Percentiles rank a stretch among this genome's conserved stretches.
These are phyloP conservation scores for Erythrolamprus reginae DNA, from an alignment of 2,113 vertebrate species.

Conservation along the genomic window DNA sequence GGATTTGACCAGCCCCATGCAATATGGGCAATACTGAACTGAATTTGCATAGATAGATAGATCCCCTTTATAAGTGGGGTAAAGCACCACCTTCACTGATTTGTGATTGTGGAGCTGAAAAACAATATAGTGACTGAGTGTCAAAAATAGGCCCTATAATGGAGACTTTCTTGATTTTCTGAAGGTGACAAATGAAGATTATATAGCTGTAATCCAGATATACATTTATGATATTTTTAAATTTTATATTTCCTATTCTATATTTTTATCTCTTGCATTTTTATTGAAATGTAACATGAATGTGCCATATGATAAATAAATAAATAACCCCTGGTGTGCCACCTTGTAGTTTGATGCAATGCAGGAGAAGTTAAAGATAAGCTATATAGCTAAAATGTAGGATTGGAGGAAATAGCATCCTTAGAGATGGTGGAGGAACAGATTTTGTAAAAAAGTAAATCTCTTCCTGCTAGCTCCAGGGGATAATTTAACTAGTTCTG, in stretches of 20 bases:
- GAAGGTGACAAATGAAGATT: background rate
- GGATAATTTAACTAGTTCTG: background rate
- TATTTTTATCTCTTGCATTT: background rate
- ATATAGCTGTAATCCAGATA: background rate
- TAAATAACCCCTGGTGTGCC: background rate
- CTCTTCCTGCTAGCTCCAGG: background rate
- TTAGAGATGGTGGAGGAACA: background rate
- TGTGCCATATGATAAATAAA: background rate
- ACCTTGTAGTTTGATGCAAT: background rate
- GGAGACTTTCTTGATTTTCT: background rate
- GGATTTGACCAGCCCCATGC: background rate
- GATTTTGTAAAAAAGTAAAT: background rate
- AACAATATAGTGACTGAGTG: background rate
- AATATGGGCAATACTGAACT: background rate
- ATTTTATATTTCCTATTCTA: background rate
- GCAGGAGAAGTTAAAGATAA: background rate
- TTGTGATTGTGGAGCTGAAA: background rate
- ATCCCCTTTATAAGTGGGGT: background rate
- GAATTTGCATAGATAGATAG: background rate
- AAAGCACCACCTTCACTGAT: background rate
- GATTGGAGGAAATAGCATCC: background rate
- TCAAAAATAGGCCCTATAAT: background rate
- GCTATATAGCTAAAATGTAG: background rate
- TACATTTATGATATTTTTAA: background rate
- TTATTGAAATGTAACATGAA: background rate